Base-by-base conservation (phyloP, 1,140 invertebrate species). In the Paramacrobiotus metropolitanus region DNA sequence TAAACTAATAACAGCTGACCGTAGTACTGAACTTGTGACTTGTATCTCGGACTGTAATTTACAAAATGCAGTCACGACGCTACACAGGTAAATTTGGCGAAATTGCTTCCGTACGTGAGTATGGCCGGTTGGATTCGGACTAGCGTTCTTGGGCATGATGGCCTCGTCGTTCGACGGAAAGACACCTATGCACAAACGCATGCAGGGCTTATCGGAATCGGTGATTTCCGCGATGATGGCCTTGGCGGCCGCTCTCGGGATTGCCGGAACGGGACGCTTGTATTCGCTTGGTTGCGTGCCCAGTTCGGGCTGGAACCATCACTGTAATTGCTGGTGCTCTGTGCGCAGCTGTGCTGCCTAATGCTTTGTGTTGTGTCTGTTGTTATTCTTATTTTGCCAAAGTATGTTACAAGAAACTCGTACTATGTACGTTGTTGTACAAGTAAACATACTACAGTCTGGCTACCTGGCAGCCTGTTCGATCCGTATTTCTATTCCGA, bases 81-180 rank as follows among this genome's bases (percentile, higher is more conserved):
- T n/a, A n/a, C n/a, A n/a, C n/a, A n/a, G n/a, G n/a, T n/a, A n/a
- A n/a, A n/a, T n/a, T n/a, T n/a, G n/a, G n/a, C n/a, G n/a, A n/a
- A n/a, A n/a, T n/a, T 77, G 75, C 65, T 70, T 75, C 62, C 64
- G 63, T 2, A 73, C 75, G 61, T 65, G 67, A 2, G 70, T 77
- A 2, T 64, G 69, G 2, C 68, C 69, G 63, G 76, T 77, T 28
- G 77, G 77, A 18, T 63, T 79, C 1, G 75, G 68, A 1, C 66
- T 79, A 18, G 71, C 77, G 9, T 67, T 70, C 18, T 66, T 79
- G 2, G 79, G 76, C 65, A 75, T 79, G 74, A 79, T 78, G 21
- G 78, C 79, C 0, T 67, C 79, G 2, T 74, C 74, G 2, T 79
- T 79, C 69, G 78, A 79, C 65, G 73, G 70, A 60, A 73, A 78